Base-by-base conservation (phyloP, 2,797 vertebrate species). In the Paramormyrops hopkinsi region DNA sequence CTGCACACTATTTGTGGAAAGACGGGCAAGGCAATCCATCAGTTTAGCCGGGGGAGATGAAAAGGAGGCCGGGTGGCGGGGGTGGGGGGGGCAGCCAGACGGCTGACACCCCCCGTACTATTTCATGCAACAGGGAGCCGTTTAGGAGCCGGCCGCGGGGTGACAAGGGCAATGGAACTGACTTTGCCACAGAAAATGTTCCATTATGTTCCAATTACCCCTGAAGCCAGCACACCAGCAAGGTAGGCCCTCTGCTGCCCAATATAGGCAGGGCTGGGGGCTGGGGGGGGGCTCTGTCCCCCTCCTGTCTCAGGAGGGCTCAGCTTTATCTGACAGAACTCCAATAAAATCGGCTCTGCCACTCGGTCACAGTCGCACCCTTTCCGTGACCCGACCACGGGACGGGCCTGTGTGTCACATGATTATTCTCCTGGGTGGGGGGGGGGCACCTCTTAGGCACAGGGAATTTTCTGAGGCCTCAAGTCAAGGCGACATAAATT, bases 41-140 rank as follows among this genome's bases (percentile, higher is more conserved):
- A 90, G 86, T 53, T 88, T 88, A 86, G 86, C 89, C n/a, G 51
- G 88, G 9, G 88, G 51, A 90, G 88, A 90, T 90, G 90, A 89
- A 86, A 73, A 73, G 88, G 46, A 83, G 59, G 56, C 29, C 54
- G 46, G 87, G 17, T 56, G 53, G 17, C 14, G 50, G 2, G 50
- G 12, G 83, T 37, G 53, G 59, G 76, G 59, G 19, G 14, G 84
- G 56, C 46, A 12, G 48, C 46, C 56, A 89, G 84, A 54, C 46
- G 50, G 62, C 62, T 44, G 25, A 59, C 51, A 88, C 25, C 65
- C 86, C 53, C 86, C 53, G 33, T 82, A 62, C 84, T 54, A 48
- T 89, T 89, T 89, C 89, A 88, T 51, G 41, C 89, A 62, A 54
- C 41, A 12, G 86, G 69, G 69, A 87, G 65, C 33, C 29, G 54